Percentiles rank a stretch among this genome's conserved stretches.
These are phyloP conservation scores for Natrix natrix DNA, from an alignment of 2,797 vertebrate species.

Conservation along the genomic window DNA sequence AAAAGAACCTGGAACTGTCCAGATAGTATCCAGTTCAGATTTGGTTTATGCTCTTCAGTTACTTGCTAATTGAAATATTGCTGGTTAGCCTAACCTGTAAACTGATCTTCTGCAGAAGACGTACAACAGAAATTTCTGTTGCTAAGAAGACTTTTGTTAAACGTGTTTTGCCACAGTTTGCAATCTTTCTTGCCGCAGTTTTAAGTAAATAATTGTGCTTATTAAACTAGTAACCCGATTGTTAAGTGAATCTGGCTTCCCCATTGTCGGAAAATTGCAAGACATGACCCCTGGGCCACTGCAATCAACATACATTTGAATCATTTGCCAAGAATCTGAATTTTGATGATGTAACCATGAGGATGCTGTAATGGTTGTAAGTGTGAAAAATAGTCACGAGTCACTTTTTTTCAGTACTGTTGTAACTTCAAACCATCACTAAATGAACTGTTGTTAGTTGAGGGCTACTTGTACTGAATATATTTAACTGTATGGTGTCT, in stretches of 20 bases:
- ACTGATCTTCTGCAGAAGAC: not conserved
- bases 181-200: not conserved
- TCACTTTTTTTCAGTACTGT: not conserved
- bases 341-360: not conserved
- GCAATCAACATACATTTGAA: not conserved
- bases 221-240: not conserved
- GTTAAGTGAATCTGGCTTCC: not conserved
- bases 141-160: too few species aligned
- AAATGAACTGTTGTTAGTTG: not conserved
- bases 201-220: not conserved
- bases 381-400: not conserved
- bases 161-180: too few species aligned
- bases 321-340: not conserved
- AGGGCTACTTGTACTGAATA: not conserved
- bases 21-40: not conserved
- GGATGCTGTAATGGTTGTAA: not conserved
- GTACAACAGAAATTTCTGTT: too few species aligned
- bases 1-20: not conserved
- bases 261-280: not conserved
- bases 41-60: not conserved
- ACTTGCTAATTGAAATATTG: not conserved
- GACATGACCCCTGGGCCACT: not conserved
- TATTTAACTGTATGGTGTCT: not conserved
- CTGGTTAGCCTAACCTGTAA: not conserved
- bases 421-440: not conserved